A percentile compares a stretch with the other conserved stretches of the same genome.
These are phyloP conservation scores for Heliconius sara DNA, from an alignment of 2,888 invertebrate genomes.

Conservation along the genomic window DNA sequence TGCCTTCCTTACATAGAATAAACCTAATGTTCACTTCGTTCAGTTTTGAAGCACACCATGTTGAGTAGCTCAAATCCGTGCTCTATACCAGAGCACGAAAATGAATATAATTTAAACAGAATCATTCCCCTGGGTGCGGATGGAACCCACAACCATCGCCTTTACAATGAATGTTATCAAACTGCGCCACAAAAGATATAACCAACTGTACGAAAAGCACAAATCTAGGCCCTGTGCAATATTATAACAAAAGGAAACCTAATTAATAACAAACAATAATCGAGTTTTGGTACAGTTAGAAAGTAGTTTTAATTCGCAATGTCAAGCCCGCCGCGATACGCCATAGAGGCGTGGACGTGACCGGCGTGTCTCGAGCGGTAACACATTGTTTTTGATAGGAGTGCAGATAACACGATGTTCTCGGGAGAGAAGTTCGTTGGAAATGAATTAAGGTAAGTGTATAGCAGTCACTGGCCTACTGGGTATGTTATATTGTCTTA, in stretches of 20 bases:
- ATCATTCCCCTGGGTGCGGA: neutral
- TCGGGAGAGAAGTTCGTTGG: neutral
- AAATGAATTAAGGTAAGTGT: neutral
- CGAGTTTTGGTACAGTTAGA: neutral
- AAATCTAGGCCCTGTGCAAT: neutral
- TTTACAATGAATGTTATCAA: too few species aligned
- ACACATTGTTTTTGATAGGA: conserved; percentile 3
- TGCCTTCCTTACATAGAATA: too few species aligned
- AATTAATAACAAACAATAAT: conserved; percentile 13
- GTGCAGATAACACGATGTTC: neutral
- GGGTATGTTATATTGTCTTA: neutral
- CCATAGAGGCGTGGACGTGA: neutral
- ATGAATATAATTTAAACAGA: neutral
- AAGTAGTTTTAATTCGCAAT: conserved; percentile 5
- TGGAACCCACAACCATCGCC: neutral
- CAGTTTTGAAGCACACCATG: neutral
- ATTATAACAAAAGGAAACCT: neutral
- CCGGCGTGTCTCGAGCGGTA: neutral
- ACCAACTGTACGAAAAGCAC: neutral
- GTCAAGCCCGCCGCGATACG: neutral
- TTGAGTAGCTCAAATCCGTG: neutral
- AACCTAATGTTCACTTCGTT: neutral
- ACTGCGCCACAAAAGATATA: neutral
- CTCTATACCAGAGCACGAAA: neutral
- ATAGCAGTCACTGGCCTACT: neutral